Evolutionary conservation across 2,113 vertebrate species (phyloP), one percentile per base, ranked within the genome.

Genomic region (Psittacus erithacus): DNA sequence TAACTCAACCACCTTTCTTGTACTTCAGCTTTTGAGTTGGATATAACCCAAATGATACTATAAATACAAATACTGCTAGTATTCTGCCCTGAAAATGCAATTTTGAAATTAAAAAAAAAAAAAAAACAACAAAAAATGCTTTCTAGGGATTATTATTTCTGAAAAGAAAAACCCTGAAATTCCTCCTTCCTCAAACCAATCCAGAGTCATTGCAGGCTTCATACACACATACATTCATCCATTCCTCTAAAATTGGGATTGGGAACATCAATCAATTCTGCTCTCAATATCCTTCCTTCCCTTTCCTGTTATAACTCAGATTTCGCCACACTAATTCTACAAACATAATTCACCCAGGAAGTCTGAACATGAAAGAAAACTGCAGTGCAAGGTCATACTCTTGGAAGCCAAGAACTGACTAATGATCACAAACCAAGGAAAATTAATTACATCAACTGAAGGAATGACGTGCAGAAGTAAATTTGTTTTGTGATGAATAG

Each of bases 321-420:
- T 96, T 96, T 90, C 94, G 17, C 85, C 95, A 95, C 86, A 57
- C 63, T 44, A 18, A 28, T 70, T 94, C 77, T 28, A 35, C 47
- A 35, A 53, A 60, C 23, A 8, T 60, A 68, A 96, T 90, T 90
- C 92, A 65, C n/a, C 82, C 78, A 49, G 96, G 93, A 84, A 96
- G 77, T 38, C 6, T 9, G 63, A 63, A 95, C 75, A 97, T 97
- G 96, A 97, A 97, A 97, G 96, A n/a, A 38, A 52, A 33, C 35
- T 46, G 24, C 25, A 9, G 9, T 11, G 52, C 88, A 49, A 80
- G 52, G 57, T 94, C 96, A 97, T 52, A 53, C 38, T 76, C 77
- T 68, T 52, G 90, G 93, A 86, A 94, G 95, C 95, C 94, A 50
- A 43, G 75, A 65, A 18, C 90, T 95, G 95, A 93, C 57, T 97